A percentile compares a stretch with the other conserved stretches of the same genome.
Evolutionary conservation across 2,888 invertebrate species (phyloP).

Genomic region (Brachynemurus nebulosus): DNA sequence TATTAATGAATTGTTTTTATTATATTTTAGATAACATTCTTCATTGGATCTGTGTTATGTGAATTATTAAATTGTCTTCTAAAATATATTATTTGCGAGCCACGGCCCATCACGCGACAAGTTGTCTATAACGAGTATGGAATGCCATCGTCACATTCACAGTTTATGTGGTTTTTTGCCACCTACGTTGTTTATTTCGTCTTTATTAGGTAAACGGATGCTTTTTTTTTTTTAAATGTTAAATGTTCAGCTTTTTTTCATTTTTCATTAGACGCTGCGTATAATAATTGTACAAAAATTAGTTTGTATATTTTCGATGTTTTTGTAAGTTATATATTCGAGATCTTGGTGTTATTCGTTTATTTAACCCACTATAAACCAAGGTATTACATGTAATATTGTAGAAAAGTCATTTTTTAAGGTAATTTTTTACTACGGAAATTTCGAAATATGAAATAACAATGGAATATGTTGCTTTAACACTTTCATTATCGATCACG

Average conservation of each 20-base stretch:
- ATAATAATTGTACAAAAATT: no score
- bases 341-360: no score
- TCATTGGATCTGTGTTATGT: conserved; percentile 62
- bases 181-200: conserved; percentile 74
- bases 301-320: no score
- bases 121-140: conserved; percentile 63
- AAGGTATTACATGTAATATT: no score
- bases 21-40: conserved; percentile 65
- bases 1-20: neutral
- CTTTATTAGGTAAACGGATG: conserved; percentile 61
- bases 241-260: conserved; percentile 4
- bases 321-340: no score
- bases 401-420: no score
- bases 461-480: no score
- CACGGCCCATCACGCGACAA: conserved; percentile 56
- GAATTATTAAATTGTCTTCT: conserved; percentile 65
- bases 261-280: no score
- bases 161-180: conserved; percentile 85
- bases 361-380: no score
- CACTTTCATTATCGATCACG: no score
- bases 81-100: conserved; percentile 70
- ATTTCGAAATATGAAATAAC: no score
- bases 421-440: no score
- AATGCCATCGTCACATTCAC: conserved; percentile 87
- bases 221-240: neutral